Base-by-base conservation (phyloP, 2,113 vertebrate species). In the Brachypteracias leptosomus region DNA sequence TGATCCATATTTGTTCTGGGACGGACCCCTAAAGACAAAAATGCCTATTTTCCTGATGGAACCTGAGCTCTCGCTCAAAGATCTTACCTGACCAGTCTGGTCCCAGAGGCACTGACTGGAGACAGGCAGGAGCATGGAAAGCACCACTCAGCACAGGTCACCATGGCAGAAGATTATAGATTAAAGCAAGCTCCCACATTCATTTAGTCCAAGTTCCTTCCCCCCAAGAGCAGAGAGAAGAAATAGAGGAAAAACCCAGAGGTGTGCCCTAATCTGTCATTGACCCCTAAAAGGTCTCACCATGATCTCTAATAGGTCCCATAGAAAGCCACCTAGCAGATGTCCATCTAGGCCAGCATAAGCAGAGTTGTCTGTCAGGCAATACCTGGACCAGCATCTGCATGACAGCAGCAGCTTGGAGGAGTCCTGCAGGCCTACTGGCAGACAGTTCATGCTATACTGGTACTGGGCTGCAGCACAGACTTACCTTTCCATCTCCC, bases 331-430 rank as follows among this genome's bases (percentile, higher is more conserved):
- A 20, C 8, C 22, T 42, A 24, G 35, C 35, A 12, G 25, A 9
- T 2, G 10, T 7, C 51, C n/a, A 51, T n/a, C 24, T 13, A 49
- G 40, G 11, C 35, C 7, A 3, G 38, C 31, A 44, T 8, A 35
- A 21, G 21, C 15, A 16, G 20, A 8, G 24, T 16, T 24, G 54
- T 29, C 36, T 6, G 12, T 21, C 11, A 15, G 6, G 71, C 25
- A 44, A 46, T 4, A 47, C 18, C 51, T 2, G 19, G 14, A 31
- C 18, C 42, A 8, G 22, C 0, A 0, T 22, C 51, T 12, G 51
- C 5, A 1, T 1, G 12, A 55, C 57, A 59, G 70, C 47, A 63
- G 67, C 46, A 40, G 65, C 52, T 57, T 35, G 4, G 16, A 24
- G 58, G n/a, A 33, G 36, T 11, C 51, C 61, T 51, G 57, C 57